Evolutionary conservation across 2,113 vertebrate species (phyloP).

Genomic region (Hemicordylus capensis): DNA sequence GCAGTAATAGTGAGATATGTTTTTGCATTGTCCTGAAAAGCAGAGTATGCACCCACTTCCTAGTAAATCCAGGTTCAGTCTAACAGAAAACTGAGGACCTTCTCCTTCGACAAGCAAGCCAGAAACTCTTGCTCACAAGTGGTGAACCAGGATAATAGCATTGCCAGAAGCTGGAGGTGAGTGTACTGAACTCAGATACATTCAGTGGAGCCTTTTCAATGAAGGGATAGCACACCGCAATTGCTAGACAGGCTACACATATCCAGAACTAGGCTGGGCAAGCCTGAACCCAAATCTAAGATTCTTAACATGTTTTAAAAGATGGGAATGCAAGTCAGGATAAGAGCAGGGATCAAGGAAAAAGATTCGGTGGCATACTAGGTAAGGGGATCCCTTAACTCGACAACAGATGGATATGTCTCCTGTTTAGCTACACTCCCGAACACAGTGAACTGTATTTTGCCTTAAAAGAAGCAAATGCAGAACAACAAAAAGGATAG

Average conservation of each 20-base stretch:
- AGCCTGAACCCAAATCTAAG: not conserved
- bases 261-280: not conserved
- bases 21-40: not conserved
- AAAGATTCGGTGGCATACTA: no score
- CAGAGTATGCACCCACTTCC: not conserved
- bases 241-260: not conserved
- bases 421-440: not conserved
- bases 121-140: not conserved
- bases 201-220: no score
- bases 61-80: not conserved
- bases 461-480: conserved; percentile 22
- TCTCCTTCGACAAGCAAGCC: not conserved
- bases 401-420: not conserved
- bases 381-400: not conserved
- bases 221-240: not conserved
- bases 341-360: not conserved
- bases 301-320: not conserved
- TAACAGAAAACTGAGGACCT: not conserved
- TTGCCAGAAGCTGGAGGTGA: not conserved
- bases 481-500: conserved; percentile 18
- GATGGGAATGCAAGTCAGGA: not conserved
- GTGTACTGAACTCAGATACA: not conserved
- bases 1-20: not conserved
- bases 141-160: not conserved
- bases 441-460: conserved; percentile 4